Evolutionary conservation across 2,797 vertebrate species (phyloP), one percentile per base, ranked within the genome.

Genomic region (Tapera naevia): DNA sequence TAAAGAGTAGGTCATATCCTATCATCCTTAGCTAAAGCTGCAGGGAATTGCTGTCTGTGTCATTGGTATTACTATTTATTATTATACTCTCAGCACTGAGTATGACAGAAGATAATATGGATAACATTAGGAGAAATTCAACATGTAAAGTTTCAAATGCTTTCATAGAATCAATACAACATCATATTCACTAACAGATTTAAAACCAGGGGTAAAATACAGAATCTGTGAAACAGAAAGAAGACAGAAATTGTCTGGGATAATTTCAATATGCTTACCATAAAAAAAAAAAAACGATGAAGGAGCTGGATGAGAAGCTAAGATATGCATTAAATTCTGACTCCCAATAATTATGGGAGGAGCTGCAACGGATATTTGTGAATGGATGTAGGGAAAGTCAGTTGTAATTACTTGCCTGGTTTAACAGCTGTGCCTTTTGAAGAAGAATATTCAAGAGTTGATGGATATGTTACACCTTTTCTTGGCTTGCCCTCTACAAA

Each of bases 391-490:
- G 45, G 15, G 41, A 92, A 79, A 79, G 33, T 2, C 6, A 27
- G 58, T 73, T 71, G 14, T 7, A 73, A 79, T 53, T 67, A 97
- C 98, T 98, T 98, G 98, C 99, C 98, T 97, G 98, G 95, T 96
- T 98, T 99, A 80, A 97, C 97, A 39, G 97, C 96, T 88, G 97
- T 97, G 13, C 97, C 98, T 97, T 98, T 98, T 88, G 98, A 96
- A 45, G 98, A 97, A 69, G 98, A 97, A 48, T 98, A 99, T 97
- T 99, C 98, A 94, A 99, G 98, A 53, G 97, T 97, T 5, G 98
- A 98, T 5, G 99, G 99, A 79, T 99, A 99, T 85, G 98, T 98
- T 56, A 99, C 98, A 65, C 99, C 99, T 98, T 98, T 99, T 97
- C 98, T 99, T 73, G 98, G 98, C 96, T 99, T 99, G 57, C 99